phyloP scores from a whole-genome alignment of 2,113 vertebrate species.

The Arvicanthis niloticus region DNA sequence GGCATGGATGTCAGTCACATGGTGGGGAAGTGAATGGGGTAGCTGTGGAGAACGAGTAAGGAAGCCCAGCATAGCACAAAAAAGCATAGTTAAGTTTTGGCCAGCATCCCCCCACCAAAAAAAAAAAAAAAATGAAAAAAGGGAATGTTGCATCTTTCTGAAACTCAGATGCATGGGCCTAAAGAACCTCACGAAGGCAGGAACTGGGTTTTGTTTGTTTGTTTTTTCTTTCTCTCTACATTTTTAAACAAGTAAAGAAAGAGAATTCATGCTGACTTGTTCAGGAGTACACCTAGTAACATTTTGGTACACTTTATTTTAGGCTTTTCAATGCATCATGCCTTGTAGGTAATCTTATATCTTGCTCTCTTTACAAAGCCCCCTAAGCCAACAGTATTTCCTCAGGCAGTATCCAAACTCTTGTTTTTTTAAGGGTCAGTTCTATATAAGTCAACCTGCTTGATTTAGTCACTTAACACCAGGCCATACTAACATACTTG shows the following conservation, averaged over 20 bases:
- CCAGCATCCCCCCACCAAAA: neutral
- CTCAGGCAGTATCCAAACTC: neutral
- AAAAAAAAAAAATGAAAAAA: neutral
- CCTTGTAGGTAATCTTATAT: neutral
- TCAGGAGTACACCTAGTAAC: neutral
- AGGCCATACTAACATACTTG: neutral
- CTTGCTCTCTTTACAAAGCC: neutral
- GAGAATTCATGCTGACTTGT: neutral
- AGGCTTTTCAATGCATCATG: neutral
- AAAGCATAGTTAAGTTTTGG: neutral
- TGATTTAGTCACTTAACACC: neutral
- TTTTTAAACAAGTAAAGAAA: neutral
- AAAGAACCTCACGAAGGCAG: neutral
- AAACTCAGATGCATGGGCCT: neutral
- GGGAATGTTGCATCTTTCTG: neutral
- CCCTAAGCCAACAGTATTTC: neutral
- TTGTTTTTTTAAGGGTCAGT: neutral
- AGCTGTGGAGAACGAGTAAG: too few relatives aligned
- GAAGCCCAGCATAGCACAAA: neutral
- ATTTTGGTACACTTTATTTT: slow-evolving; percentile 28
- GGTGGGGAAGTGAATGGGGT: neutral
- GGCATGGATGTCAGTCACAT: neutral
- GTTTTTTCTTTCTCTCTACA: neutral
- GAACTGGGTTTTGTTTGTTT: too few relatives aligned
- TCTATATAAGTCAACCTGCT: neutral